Evolutionary conservation across 1,140 invertebrate genomes (phyloP).

Genomic region (Macrobrachium rosenbergii): DNA sequence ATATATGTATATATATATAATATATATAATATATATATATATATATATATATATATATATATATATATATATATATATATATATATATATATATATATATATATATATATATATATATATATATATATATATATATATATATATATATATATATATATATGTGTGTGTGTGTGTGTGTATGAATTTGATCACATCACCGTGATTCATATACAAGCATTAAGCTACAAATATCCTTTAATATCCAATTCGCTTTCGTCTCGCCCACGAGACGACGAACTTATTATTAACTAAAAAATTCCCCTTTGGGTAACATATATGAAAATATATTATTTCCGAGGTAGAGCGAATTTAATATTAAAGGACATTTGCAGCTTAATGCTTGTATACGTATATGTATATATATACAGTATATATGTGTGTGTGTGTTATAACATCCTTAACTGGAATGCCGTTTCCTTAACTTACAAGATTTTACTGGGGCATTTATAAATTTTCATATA

Average conservation of each 20-base stretch:
- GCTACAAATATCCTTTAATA: too few relatives aligned
- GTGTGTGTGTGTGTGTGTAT: not conserved
- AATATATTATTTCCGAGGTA: too few relatives aligned
- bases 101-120: not conserved
- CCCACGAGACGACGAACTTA: too few relatives aligned
- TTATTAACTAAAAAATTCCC: too few relatives aligned
- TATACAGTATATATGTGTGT: not conserved
- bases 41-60: constrained; percentile 6
- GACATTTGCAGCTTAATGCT: too few relatives aligned
- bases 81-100: not conserved
- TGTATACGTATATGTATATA: not conserved
- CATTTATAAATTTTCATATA: not conserved
- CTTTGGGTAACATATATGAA: too few relatives aligned
- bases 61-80: not conserved
- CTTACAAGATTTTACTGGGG: too few relatives aligned
- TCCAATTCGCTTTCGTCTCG: too few relatives aligned
- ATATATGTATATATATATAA: not conserved
- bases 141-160: constrained; percentile 16
- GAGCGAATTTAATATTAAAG: too few relatives aligned
- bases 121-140: not conserved
- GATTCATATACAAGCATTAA: too few relatives aligned
- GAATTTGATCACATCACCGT: not conserved
- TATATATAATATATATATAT: constrained; percentile 9
- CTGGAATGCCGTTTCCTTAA: too few relatives aligned
- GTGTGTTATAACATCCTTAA: too few relatives aligned